Conservation (phyloP, 2,888 invertebrate genomes). For the Limnephilus rhombicus region DNA sequence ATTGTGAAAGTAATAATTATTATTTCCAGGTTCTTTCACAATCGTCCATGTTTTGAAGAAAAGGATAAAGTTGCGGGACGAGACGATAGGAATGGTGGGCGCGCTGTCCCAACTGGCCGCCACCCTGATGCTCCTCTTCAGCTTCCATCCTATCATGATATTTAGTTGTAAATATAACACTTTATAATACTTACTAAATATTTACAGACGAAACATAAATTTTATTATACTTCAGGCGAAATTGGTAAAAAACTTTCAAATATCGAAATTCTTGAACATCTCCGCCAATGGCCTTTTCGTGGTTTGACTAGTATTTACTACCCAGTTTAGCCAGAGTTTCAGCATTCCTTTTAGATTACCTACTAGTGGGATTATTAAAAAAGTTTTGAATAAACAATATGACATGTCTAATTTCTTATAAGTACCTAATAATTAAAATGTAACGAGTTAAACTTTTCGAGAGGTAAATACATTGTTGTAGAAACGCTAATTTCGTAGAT, state of each 20-base stretch:
- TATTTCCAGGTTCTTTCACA: slow-evolving; percentile 73
- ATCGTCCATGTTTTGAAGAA: slow-evolving; percentile 74
- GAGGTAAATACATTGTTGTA: not conserved
- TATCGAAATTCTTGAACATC: too few relatives aligned
- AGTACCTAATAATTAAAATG: not conserved
- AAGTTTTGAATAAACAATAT: not conserved
- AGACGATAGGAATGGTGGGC: slow-evolving; percentile 73
- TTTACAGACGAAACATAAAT: too few relatives aligned
- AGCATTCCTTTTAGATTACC: not conserved
- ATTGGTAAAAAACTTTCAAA: not conserved
- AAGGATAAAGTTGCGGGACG: slow-evolving; percentile 72
- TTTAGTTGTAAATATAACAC: slow-evolving; percentile 56
- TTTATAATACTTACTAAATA: not conserved
- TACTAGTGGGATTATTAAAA: not conserved
- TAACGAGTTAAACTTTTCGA: not conserved
- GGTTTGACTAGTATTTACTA: too few relatives aligned
- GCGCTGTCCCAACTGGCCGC: slow-evolving; percentile 72
- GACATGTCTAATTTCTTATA: too few relatives aligned
- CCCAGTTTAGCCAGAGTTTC: not conserved
- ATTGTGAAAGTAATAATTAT: slow-evolving; percentile 19
- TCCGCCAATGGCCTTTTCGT: too few relatives aligned
- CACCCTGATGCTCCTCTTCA: slow-evolving; percentile 71
- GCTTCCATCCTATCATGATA: slow-evolving; percentile 57
- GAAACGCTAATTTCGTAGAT: not conserved
- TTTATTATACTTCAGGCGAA: too few relatives aligned